These are phyloP conservation scores for Steinernema hermaphroditum DNA, from an alignment of 2,888 invertebrate species.

Conservation along the genomic window DNA sequence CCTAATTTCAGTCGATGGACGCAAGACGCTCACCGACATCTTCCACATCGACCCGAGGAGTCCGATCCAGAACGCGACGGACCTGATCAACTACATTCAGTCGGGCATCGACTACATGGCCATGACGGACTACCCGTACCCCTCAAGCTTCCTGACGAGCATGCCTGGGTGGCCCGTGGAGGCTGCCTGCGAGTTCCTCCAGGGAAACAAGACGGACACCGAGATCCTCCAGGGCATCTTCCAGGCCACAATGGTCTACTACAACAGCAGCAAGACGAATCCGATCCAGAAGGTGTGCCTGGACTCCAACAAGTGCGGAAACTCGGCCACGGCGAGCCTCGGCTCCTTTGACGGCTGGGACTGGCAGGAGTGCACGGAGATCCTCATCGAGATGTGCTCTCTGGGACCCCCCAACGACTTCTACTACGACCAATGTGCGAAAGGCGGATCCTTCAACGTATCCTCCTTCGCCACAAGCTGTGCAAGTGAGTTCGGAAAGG, in stretches of 20 bases:
- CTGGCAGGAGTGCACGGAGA: slow-evolving; percentile 85
- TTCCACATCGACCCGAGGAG: slow-evolving; percentile 42
- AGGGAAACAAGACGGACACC: background rate
- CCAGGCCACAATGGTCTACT: slow-evolving; percentile 45
- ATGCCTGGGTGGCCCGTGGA: slow-evolving; percentile 83
- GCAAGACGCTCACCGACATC: slow-evolving; percentile 41
- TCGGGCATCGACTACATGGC: slow-evolving; percentile 74
- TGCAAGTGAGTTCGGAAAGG: background rate
- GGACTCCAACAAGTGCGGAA: slow-evolving; percentile 10
- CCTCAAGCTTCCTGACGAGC: slow-evolving; percentile 76
- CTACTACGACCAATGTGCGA: slow-evolving; percentile 70
- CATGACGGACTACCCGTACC: slow-evolving; percentile 93
- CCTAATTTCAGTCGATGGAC: slow-evolving; percentile 34
- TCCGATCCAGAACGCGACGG: slow-evolving; percentile 35
- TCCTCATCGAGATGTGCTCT: slow-evolving; percentile 90
- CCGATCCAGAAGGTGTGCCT: slow-evolving; percentile 13
- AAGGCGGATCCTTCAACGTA: background rate
- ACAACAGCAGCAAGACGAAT: slow-evolving; percentile 36
- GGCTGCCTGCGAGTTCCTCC: slow-evolving; percentile 56
- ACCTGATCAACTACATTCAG: slow-evolving; percentile 35
- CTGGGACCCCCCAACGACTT: slow-evolving; percentile 81
- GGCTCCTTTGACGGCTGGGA: slow-evolving; percentile 33
- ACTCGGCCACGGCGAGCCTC: background rate
- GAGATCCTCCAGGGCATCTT: slow-evolving; percentile 5
- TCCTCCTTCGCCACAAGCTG: background rate